phyloP scores from a whole-genome alignment of 2,888 invertebrate genomes.

The Himalopsyche tibetana region DNA sequence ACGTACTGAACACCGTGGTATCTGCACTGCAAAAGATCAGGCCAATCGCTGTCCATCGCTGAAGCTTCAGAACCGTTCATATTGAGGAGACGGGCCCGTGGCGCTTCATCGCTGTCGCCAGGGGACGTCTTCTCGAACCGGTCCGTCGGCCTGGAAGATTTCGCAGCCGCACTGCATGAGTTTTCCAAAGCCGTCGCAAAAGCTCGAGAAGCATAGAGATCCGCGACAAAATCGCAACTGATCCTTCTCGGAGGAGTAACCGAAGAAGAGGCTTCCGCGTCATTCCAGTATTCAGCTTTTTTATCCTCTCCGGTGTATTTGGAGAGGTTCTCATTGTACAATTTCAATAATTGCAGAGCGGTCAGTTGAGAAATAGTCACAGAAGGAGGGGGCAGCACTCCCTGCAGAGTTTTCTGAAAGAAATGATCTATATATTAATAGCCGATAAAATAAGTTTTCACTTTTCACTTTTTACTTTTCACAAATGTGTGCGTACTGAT shows the following conservation, averaged over 20 bases:
- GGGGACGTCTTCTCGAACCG: slow-evolving; percentile 23
- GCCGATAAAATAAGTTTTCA: too few species aligned
- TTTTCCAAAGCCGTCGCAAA: slow-evolving; percentile 56
- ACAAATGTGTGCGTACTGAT: too few species aligned
- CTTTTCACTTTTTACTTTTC: too few species aligned
- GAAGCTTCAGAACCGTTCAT: slow-evolving; percentile 69
- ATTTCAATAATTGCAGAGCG: slow-evolving; percentile 80
- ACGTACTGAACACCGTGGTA: slow-evolving; percentile 86
- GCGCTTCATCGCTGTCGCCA: background rate
- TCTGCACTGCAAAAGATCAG: slow-evolving; percentile 79
- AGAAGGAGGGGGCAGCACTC: slow-evolving; percentile 86
- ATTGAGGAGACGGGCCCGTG: background rate
- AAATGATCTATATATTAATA: slow-evolving; percentile 41
- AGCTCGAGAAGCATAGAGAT: slow-evolving; percentile 46
- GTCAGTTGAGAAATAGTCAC: slow-evolving; percentile 83
- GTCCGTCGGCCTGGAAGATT: slow-evolving; percentile 28
- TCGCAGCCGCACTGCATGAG: slow-evolving; percentile 32
- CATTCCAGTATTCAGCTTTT: slow-evolving; percentile 67
- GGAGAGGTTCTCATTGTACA: slow-evolving; percentile 76
- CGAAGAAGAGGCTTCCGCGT: slow-evolving; percentile 49
- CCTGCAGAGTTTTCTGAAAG: slow-evolving; percentile 79
- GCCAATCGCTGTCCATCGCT: slow-evolving; percentile 76
- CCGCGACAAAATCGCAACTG: slow-evolving; percentile 47
- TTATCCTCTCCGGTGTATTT: slow-evolving; percentile 72
- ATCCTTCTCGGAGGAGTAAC: slow-evolving; percentile 55